These are phyloP conservation scores for Gymnoscopelus braueri DNA, from an alignment of 2,797 vertebrate species.

Conservation along the genomic window DNA sequence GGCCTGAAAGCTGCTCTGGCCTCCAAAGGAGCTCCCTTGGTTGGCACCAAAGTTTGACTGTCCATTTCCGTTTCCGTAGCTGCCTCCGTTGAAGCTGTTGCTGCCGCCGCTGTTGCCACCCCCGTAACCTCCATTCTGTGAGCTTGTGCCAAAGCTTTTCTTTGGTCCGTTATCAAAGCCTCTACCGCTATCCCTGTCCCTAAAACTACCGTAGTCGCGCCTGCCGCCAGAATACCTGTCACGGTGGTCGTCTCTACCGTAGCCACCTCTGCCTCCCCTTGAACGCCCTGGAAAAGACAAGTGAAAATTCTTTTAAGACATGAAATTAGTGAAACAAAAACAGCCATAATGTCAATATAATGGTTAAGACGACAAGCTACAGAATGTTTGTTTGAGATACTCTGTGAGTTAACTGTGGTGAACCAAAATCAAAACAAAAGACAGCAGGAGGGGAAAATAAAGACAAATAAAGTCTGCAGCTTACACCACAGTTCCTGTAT, in stretches of 20 bases:
- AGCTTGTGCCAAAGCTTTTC: conserved; percentile 88
- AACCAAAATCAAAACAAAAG: conserved; percentile 27
- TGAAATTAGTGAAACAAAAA: not conserved
- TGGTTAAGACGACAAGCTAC: not conserved
- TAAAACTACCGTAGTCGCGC: conserved; percentile 93
- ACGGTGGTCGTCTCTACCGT: conserved; percentile 88
- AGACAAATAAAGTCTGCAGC: conserved; percentile 57
- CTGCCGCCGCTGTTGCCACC: conserved; percentile 60
- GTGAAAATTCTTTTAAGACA: not conserved
- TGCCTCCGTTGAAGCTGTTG: conserved; percentile 68
- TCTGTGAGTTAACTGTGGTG: not conserved
- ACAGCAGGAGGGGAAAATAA: conserved; percentile 36
- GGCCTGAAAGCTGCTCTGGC: conserved; percentile 87
- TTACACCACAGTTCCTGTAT: conserved; percentile 85
- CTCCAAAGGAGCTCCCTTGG: conserved; percentile 85
- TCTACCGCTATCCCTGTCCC: conserved; percentile 92
- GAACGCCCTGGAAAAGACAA: conserved; percentile 88
- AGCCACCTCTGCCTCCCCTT: conserved; percentile 93
- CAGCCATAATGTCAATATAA: not conserved
- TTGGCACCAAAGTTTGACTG: conserved; percentile 87
- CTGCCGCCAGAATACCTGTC: conserved; percentile 96
- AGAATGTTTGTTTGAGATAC: conserved; percentile 5
- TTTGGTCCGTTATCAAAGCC: conserved; percentile 89
- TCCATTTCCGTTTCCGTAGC: conserved; percentile 86
- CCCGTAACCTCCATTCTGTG: conserved; percentile 91